phyloP scores from a whole-genome alignment of 2,797 vertebrate species.

The Synaphobranchus kaupii region DNA sequence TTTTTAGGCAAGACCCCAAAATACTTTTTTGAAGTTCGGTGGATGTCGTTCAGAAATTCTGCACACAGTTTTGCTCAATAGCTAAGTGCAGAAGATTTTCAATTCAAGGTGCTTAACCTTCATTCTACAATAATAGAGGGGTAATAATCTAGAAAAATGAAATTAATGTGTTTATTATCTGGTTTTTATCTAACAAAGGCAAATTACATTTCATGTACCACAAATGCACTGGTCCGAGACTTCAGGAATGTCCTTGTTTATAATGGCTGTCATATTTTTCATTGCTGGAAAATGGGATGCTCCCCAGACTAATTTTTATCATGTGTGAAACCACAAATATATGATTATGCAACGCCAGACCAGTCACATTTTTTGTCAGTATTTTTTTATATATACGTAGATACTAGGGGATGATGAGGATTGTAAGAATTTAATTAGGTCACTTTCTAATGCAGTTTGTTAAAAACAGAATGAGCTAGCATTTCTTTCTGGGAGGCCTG shows the following conservation, averaged over 20 bases:
- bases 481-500: conserved; percentile 28
- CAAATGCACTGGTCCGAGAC: conserved; percentile 10
- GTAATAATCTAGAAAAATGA: background rate
- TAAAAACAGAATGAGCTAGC: background rate
- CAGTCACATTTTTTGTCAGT: background rate
- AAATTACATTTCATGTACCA: conserved; percentile 10
- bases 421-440: background rate
- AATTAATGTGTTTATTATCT: background rate
- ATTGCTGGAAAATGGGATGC: conserved; percentile 26
- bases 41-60: conserved; percentile 27
- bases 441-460: conserved; percentile 12
- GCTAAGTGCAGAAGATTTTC: conserved; percentile 14
- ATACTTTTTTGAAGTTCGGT: conserved; percentile 29
- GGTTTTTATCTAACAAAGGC: background rate
- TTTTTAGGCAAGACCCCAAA: conserved; percentile 40
- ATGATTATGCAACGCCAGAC: conserved; percentile 24
- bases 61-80: conserved; percentile 22
- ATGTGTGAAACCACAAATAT: conserved; percentile 26
- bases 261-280: conserved; percentile 30
- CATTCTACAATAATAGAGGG: background rate
- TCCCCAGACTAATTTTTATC: conserved; percentile 29
- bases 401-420: background rate
- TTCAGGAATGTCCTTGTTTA: conserved; percentile 28
- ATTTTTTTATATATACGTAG: background rate
- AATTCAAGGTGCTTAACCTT: conserved; percentile 13